phyloP scores from a whole-genome alignment of 2,797 vertebrate species.

The Scolopax bukidnonensis region DNA sequence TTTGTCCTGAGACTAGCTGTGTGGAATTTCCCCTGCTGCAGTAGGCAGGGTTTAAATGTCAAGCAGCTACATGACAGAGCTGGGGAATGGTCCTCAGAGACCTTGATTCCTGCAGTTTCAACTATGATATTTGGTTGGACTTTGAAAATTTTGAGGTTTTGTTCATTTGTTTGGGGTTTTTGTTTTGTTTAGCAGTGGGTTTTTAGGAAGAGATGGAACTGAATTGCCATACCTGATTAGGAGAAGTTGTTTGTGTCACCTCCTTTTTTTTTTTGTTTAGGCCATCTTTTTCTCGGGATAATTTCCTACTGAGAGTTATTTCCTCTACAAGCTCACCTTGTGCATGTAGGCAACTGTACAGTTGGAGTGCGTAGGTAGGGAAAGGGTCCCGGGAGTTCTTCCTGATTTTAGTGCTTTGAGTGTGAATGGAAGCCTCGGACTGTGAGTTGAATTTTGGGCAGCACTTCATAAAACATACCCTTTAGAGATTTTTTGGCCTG shows the following conservation, averaged over 20 bases:
- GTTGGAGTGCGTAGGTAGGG: rapidly evolving
- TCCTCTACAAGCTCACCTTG: background rate
- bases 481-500: background rate
- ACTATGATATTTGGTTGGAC: background rate
- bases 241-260: background rate
- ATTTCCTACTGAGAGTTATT: background rate
- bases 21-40: background rate
- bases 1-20: background rate
- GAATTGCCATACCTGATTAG: background rate
- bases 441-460: rapidly evolving
- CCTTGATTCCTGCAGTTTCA: background rate
- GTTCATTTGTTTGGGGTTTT: background rate
- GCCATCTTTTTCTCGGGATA: background rate
- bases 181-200: background rate
- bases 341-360: background rate
- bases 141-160: background rate
- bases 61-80: background rate
- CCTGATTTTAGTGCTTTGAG: background rate
- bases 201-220: background rate
- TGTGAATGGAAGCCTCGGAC: background rate
- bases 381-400: background rate
- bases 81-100: background rate
- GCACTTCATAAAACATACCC: background rate
- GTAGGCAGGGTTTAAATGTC: background rate
- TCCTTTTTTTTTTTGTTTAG: background rate